Conservation (phyloP, 2,113 vertebrate species). For the Notarius lentiginosus region DNA sequence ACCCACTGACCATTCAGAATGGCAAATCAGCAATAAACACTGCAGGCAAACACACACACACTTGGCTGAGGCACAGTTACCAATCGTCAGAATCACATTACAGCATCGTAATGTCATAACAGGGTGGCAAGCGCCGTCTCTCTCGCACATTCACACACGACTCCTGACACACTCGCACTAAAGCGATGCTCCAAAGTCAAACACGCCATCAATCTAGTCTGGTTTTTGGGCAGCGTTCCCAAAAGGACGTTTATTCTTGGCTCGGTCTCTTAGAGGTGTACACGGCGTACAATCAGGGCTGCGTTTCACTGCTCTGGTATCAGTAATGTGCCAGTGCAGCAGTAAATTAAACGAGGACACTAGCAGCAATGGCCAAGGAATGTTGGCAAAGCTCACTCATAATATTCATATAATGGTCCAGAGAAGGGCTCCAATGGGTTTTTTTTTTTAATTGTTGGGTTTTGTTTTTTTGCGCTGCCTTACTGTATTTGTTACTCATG, state of each 20-base stretch:
- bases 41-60: not conserved
- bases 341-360: not conserved
- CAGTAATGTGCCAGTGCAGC: not conserved
- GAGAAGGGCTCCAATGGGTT: not conserved
- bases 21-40: too few relatives aligned
- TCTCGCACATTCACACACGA: not conserved
- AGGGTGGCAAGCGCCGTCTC: not conserved
- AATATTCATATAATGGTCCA: not conserved
- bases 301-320: not conserved
- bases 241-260: conserved; percentile 25
- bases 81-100: conserved; percentile 33
- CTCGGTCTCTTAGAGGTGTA: conserved; percentile 11
- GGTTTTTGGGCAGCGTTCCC: conserved; percentile 10
- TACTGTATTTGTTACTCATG: not conserved
- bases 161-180: conserved; percentile 9
- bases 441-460: too few relatives aligned
- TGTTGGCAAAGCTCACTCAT: not conserved
- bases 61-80: not conserved
- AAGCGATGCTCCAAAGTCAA: conserved; percentile 12
- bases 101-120: conserved; percentile 27
- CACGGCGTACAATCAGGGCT: not conserved
- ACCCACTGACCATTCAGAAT: not conserved
- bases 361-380: not conserved
- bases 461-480: too few relatives aligned
- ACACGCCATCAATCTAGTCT: conserved; percentile 16